Evolutionary conservation across 2,888 invertebrate genomes (phyloP).

Genomic region (Drosophila multiciliata): DNA sequence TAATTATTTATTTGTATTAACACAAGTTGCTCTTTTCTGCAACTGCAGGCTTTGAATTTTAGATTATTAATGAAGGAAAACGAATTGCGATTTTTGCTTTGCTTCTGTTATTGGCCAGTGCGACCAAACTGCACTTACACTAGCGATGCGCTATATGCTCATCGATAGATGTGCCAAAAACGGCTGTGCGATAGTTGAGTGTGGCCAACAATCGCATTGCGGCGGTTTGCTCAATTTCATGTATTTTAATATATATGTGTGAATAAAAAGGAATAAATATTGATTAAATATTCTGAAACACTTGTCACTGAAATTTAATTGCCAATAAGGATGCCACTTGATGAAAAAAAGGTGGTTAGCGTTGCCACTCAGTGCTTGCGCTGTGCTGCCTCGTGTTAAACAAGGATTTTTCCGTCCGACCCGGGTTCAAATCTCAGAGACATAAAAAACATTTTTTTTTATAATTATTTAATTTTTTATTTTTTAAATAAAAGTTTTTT

Average conservation of each 20-base stretch:
- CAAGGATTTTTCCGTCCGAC: neutral
- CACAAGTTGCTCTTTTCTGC: slow-evolving; percentile 25
- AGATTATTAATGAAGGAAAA: slow-evolving; percentile 49
- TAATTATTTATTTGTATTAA: slow-evolving; percentile 9
- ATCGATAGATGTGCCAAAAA: slow-evolving; percentile 15
- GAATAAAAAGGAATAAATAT: neutral
- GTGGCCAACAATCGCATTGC: neutral
- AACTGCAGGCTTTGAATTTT: slow-evolving; percentile 49
- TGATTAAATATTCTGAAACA: neutral
- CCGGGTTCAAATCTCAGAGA: slow-evolving; percentile 19
- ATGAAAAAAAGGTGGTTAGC: neutral
- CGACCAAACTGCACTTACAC: slow-evolving; percentile 8
- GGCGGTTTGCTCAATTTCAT: neutral
- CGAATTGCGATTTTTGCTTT: slow-evolving; percentile 38
- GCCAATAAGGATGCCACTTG: slow-evolving; percentile 7
- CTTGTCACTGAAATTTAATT: neutral
- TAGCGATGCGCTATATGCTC: neutral
- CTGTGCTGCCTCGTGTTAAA: neutral
- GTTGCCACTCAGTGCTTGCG: slow-evolving; percentile 19
- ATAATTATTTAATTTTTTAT: too few species aligned
- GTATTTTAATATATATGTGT: neutral
- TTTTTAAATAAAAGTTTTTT: neutral
- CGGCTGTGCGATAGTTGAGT: slow-evolving; percentile 13
- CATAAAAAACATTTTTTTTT: too few species aligned
- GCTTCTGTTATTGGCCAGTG: slow-evolving; percentile 39